Conservation (phyloP, 1,140 invertebrate species). For the Listronotus oregonensis region DNA sequence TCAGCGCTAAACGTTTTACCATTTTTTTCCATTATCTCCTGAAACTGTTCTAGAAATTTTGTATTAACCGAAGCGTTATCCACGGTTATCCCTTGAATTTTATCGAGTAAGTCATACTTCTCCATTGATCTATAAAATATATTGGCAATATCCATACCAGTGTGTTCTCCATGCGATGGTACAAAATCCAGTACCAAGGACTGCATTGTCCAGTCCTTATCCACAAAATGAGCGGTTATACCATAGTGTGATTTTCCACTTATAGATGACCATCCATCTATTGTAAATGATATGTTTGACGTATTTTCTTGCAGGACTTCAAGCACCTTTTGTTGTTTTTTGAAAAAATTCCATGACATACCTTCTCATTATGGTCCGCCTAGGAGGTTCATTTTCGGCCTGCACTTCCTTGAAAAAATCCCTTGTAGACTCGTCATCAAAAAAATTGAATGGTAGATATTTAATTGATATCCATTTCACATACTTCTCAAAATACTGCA, state of each 20-base stretch:
- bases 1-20: neutral
- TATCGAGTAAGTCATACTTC: conserved; percentile 46
- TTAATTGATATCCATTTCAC: no score
- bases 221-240: no score
- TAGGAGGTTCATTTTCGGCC: no score
- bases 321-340: conserved; percentile 43
- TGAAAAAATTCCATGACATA: no score
- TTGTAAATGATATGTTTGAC: conserved; percentile 53
- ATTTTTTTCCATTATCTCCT: neutral
- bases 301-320: conserved; percentile 44
- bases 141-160: conserved; percentile 50
- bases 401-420: no score
- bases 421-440: no score
- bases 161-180: conserved; percentile 48
- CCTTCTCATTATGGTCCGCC: no score
- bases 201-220: conserved; percentile 49
- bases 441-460: no score
- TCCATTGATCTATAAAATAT: conserved; percentile 42
- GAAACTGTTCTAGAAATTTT: conserved; percentile 33
- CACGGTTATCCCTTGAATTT: conserved; percentile 41
- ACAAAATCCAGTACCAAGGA: conserved; percentile 52
- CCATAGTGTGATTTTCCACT: conserved; percentile 48
- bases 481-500: no score
- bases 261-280: conserved; percentile 52
- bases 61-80: conserved; percentile 43